Evolutionary conservation across 2,888 invertebrate genomes (phyloP).

Genomic region (Argynnis bischoffii): DNA sequence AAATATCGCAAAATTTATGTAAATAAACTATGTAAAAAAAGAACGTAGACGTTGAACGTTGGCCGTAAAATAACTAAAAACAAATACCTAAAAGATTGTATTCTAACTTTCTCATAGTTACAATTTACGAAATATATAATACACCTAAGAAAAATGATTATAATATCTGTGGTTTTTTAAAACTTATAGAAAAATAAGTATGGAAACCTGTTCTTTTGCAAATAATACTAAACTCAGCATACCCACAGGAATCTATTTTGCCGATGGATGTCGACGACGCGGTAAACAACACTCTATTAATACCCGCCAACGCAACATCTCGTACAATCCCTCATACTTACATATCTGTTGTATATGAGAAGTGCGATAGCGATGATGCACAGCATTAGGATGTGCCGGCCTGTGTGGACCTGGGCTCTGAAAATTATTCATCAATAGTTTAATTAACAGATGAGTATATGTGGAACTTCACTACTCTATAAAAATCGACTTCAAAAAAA

Average conservation of each 20-base stretch:
- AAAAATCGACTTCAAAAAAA: no score
- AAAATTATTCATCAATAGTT: slow-evolving; percentile 38
- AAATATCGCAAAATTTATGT: no score
- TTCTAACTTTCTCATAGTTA: no score
- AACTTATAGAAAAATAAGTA: neutral
- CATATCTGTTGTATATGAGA: slow-evolving; percentile 74
- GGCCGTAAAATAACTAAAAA: no score
- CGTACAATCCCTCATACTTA: slow-evolving; percentile 53
- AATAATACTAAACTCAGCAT: slow-evolving; percentile 1
- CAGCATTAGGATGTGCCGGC: slow-evolving; percentile 71
- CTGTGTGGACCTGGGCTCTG: slow-evolving; percentile 63
- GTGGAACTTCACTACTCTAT: no score
- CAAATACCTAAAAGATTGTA: no score
- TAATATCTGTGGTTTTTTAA: no score
- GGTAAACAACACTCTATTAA: slow-evolving; percentile 32
- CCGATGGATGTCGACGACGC: slow-evolving; percentile 8
- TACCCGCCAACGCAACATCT: slow-evolving; percentile 29
- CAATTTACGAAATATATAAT: no score
- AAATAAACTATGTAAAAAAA: no score
- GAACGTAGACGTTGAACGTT: no score
- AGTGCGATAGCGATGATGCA: slow-evolving; percentile 64
- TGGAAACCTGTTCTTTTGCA: neutral
- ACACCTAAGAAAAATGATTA: no score
- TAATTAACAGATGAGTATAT: neutral
- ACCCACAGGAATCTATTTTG: slow-evolving; percentile 8